Evolutionary conservation across 2,888 invertebrate species (phyloP), one percentile per base, ranked within the genome.

Genomic region (Scrobipalpa costella): DNA sequence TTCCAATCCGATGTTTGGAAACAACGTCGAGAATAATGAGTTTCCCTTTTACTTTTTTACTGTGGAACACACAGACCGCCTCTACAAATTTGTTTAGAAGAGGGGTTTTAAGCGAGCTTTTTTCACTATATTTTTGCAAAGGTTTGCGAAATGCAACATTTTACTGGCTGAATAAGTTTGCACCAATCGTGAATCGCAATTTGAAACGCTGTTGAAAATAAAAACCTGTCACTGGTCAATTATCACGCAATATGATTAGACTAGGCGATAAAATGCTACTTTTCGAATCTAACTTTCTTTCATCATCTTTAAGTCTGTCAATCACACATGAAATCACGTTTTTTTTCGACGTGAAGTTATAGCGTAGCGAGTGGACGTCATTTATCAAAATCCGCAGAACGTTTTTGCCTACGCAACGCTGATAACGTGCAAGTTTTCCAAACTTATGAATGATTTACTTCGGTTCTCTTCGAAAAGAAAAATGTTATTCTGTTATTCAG

Each of bases 391-490:
- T 59, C 47, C 34, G 11, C 60, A 6, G 27, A 55, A 11, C 60
- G 60, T 49, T 60, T 60, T 60, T 49, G 60, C 60, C 19, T 34
- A 60, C 60, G 60, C 34, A 60, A 34, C 60, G 44, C 21, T 19
- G 60, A 49, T 60, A 55, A 27, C 55, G 55, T 55, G 34, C 49
- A 60, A 60, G 49, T 60, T 60, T 33, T 33, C 34, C 49, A 33
- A 60, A 60, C 49, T 60, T 60, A 60, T 60, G 60, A 60, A 60
- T 60, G 60, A 60, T 60, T 60, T 60, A 49, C 49, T 49, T 49
- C 11, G n/a, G 15, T 59, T 59, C n/a, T 33, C 55, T 55, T 55
- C 27, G 59, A 8, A 27, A 59, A 59, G 59, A 59, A 59, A 59
- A 59, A 40, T 58, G 58, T 58, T 40, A 52, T 38, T 57, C 36